Conservation (phyloP, 2,113 vertebrate species). For the Eulemur rufifrons region DNA sequence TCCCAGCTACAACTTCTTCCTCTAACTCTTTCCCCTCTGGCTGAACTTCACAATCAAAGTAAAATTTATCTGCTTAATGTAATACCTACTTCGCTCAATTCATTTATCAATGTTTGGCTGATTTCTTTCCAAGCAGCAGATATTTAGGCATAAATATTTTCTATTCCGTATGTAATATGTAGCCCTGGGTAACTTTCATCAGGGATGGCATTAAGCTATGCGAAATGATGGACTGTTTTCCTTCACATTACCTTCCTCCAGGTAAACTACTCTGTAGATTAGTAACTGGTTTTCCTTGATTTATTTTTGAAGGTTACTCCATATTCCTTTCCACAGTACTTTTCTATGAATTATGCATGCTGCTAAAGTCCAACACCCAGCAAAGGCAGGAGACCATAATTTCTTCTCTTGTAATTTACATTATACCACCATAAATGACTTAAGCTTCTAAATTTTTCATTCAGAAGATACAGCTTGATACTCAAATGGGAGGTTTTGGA, state of each 20-base stretch:
- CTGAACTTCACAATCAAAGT: conserved; percentile 58
- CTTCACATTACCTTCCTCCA: conserved; percentile 74
- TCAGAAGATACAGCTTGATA: conserved; percentile 52
- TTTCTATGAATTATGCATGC: conserved; percentile 76
- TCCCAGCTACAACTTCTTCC: neutral
- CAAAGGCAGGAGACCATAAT: conserved; percentile 57
- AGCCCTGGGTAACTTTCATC: conserved; percentile 62
- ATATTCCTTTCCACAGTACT: conserved; percentile 57
- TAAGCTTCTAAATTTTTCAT: conserved; percentile 62
- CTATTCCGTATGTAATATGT: conserved; percentile 40
- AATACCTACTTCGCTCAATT: conserved; percentile 54
- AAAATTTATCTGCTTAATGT: conserved; percentile 70
- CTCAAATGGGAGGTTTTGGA: conserved; percentile 13
- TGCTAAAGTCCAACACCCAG: conserved; percentile 67
- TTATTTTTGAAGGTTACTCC: conserved; percentile 79
- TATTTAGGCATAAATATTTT: conserved; percentile 69
- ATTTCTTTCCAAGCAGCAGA: conserved; percentile 60
- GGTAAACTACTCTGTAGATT: conserved; percentile 71
- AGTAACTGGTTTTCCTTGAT: conserved; percentile 70
- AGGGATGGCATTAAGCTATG: conserved; percentile 40
- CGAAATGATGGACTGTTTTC: conserved; percentile 66
- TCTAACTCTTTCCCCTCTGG: conserved; percentile 33
- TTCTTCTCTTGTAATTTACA: conserved; percentile 73
- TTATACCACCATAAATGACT: conserved; percentile 62
- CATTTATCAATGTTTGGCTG: conserved; percentile 64